Conservation (phyloP, 2,113 vertebrate species). For the Vanacampus margaritifer region DNA sequence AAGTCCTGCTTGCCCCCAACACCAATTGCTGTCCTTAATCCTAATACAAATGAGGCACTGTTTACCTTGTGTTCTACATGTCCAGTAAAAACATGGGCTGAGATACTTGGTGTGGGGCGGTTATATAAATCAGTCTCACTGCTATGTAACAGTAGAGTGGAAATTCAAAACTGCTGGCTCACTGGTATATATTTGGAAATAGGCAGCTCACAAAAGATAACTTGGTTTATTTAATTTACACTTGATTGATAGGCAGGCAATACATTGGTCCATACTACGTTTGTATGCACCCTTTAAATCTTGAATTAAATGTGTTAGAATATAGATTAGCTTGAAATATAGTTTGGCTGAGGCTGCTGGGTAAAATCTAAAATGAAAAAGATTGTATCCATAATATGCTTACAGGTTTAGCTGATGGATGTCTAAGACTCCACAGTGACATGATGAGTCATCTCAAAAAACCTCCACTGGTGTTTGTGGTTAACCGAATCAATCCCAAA, state of each 20-base stretch:
- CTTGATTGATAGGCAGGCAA: background rate
- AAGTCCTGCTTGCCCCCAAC: constrained; percentile 23
- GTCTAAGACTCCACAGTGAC: constrained; percentile 1
- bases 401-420: background rate
- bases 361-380: constrained; percentile 1
- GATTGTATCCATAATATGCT: constrained; percentile 1
- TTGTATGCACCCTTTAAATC: too few relatives aligned
- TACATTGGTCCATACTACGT: background rate
- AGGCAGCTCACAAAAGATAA: background rate
- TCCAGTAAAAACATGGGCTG: background rate
- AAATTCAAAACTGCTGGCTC: background rate
- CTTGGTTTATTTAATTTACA: background rate
- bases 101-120: background rate
- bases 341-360: background rate
- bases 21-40: constrained; percentile 19
- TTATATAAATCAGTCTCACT: background rate
- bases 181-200: background rate
- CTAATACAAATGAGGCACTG: constrained; percentile 35
- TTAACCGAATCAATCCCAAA: constrained; percentile 22
- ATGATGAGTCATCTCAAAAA: constrained; percentile 22
- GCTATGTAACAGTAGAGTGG: background rate
- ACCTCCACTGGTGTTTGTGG: background rate
- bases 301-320: too few relatives aligned
- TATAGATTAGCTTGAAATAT: too few relatives aligned
- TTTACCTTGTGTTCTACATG: background rate